Conservation (phyloP, 2,113 vertebrate genomes). For the Lipophrys pholis region DNA sequence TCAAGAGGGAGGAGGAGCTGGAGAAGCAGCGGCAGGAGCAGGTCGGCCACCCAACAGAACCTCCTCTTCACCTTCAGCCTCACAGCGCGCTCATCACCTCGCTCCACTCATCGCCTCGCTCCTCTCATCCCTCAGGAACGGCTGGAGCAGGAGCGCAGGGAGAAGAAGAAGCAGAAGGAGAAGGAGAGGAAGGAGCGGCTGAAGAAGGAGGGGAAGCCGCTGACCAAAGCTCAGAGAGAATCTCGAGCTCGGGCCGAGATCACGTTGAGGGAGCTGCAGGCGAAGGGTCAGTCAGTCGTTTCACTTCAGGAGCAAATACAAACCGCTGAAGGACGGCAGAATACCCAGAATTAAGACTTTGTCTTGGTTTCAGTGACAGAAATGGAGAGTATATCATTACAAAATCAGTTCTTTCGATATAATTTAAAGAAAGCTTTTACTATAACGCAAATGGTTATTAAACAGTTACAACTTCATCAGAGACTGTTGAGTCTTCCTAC, state of each 20-base stretch:
- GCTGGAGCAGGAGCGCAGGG: slow-evolving; percentile 93
- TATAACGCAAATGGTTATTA: too few relatives aligned
- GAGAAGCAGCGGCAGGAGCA: slow-evolving; percentile 93
- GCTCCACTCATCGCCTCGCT: fast-evolving
- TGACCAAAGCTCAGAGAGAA: slow-evolving; percentile 94
- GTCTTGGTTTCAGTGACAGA: too few relatives aligned
- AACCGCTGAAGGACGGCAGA: too few relatives aligned
- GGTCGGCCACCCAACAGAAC: slow-evolving; percentile 75
- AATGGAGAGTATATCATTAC: too few relatives aligned
- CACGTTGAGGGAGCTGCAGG: slow-evolving; percentile 93
- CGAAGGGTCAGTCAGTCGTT: slow-evolving; percentile 85
- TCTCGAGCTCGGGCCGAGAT: slow-evolving; percentile 91
- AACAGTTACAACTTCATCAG: too few relatives aligned
- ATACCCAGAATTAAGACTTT: too few relatives aligned
- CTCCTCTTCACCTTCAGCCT: neutral
- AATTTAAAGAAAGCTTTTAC: too few relatives aligned
- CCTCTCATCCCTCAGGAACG: slow-evolving; percentile 84
- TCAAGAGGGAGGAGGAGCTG: slow-evolving; percentile 89
- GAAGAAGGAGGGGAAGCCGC: slow-evolving; percentile 96
- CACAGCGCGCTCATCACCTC: neutral
- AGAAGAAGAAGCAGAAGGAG: slow-evolving; percentile 97
- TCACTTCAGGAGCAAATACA: too few relatives aligned
- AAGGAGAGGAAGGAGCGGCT: slow-evolving; percentile 97
- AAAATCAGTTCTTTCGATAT: too few relatives aligned
- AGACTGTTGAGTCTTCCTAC: too few relatives aligned